phyloP scores from a whole-genome alignment of 1,140 invertebrate genomes.

The Lanistes nyassanus region DNA sequence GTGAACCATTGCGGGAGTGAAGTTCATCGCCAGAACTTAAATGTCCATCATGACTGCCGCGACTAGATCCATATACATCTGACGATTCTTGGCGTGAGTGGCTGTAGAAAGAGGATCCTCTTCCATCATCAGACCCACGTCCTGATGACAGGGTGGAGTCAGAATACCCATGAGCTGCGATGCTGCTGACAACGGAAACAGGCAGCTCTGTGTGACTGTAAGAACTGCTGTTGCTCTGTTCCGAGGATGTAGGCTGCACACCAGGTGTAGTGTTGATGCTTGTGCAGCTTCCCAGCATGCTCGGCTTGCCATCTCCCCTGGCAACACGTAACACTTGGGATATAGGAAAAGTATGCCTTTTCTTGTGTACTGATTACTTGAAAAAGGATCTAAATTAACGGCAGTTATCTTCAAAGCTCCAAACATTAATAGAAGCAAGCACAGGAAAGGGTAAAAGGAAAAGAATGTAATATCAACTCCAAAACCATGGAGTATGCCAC shows the following conservation, averaged over 20 bases:
- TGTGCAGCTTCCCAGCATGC: slow-evolving; percentile 24
- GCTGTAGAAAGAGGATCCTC: slow-evolving; percentile 30
- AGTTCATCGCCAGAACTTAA: slow-evolving; percentile 50
- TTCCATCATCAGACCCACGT: slow-evolving; percentile 44
- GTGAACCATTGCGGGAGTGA: slow-evolving; percentile 52
- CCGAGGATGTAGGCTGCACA: background rate
- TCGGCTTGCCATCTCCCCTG: slow-evolving; percentile 29
- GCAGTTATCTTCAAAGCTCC: too few relatives aligned
- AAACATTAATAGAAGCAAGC: too few relatives aligned
- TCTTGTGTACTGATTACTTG: too few relatives aligned
- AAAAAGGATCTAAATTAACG: too few relatives aligned
- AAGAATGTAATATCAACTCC: too few relatives aligned
- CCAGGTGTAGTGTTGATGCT: slow-evolving; percentile 19
- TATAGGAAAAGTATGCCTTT: too few relatives aligned
- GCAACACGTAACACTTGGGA: background rate
- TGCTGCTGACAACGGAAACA: background rate
- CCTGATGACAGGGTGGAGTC: slow-evolving; percentile 52
- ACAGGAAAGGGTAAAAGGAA: too few relatives aligned
- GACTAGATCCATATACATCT: slow-evolving; percentile 35
- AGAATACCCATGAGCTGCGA: slow-evolving; percentile 50
- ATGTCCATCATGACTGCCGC: slow-evolving; percentile 43
- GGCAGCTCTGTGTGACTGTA: slow-evolving; percentile 5
- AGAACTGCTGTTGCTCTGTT: slow-evolving; percentile 9
- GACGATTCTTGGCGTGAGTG: slow-evolving; percentile 34
- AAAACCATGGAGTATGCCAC: too few relatives aligned